Evolutionary conservation across 2,113 vertebrate species (phyloP).

Genomic region (Ameiurus melas): DNA sequence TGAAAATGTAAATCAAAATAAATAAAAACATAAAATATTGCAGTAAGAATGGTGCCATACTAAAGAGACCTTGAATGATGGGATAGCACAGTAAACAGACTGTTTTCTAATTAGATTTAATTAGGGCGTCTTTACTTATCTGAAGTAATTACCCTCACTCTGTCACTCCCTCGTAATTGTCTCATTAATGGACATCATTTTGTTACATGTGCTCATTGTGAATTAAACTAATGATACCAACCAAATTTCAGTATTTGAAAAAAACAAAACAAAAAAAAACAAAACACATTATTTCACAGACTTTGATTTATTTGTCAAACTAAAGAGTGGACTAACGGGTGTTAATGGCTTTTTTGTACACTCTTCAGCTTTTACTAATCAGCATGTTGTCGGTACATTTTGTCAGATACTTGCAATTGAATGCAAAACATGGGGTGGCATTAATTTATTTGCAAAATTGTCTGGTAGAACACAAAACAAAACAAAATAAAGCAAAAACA

Average conservation of each 20-base stretch:
- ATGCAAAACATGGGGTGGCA: slow-evolving; percentile 55
- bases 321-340: slow-evolving; percentile 68
- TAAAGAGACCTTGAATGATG: slow-evolving; percentile 52
- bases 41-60: slow-evolving; percentile 6
- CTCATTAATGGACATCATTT: slow-evolving; percentile 54
- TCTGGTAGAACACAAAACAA: slow-evolving; percentile 52
- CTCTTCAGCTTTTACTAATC: slow-evolving; percentile 62
- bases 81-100: slow-evolving; percentile 46
- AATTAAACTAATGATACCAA: neutral
- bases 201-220: neutral
- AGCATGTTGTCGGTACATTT: slow-evolving; percentile 61
- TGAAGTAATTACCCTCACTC: slow-evolving; percentile 50
- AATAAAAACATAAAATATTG: neutral
- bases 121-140: slow-evolving; percentile 53
- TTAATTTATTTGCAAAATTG: slow-evolving; percentile 25
- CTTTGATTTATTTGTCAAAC: slow-evolving; percentile 78
- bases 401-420: slow-evolving; percentile 64
- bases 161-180: slow-evolving; percentile 46
- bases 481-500: slow-evolving; percentile 44
- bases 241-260: neutral
- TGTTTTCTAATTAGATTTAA: slow-evolving; percentile 59
- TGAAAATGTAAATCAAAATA: neutral
- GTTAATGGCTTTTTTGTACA: slow-evolving; percentile 71
- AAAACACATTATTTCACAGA: slow-evolving; percentile 64
- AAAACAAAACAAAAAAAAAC: neutral